Evolutionary conservation across 2,888 invertebrate species (phyloP).

Genomic region (Hesperia comma): DNA sequence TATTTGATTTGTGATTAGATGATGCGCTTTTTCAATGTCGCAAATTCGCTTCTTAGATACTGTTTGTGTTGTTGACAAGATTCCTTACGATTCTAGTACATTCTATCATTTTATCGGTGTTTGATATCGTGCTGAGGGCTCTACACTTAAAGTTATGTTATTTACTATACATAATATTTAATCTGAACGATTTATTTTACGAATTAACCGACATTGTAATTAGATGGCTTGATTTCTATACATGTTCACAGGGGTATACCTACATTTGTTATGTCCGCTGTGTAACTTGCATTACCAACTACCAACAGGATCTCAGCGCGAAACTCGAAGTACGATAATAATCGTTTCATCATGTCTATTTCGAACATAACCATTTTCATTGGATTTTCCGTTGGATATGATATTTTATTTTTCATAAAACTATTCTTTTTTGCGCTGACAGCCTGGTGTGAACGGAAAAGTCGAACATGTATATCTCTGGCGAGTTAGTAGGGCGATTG

Average conservation of each 20-base stretch:
- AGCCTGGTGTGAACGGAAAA: not conserved
- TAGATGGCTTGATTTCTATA: not conserved
- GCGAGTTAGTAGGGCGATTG: not conserved
- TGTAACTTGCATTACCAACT: slow-evolving; percentile 6
- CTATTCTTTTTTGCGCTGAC: not conserved
- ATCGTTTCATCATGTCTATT: too few relatives aligned
- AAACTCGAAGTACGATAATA: not conserved
- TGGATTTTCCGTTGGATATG: not conserved
- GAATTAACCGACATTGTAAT: not conserved
- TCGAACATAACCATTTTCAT: not conserved
- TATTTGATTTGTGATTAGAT: slow-evolving; percentile 9
- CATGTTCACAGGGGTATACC: slow-evolving; percentile 5
- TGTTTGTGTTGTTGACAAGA: not conserved
- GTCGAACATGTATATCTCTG: not conserved
- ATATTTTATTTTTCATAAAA: too few relatives aligned
- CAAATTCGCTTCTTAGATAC: slow-evolving; percentile 7
- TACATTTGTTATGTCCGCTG: not conserved
- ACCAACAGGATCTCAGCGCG: not conserved
- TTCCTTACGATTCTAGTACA: not conserved
- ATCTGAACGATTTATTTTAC: too few relatives aligned
- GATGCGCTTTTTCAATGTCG: slow-evolving; percentile 21
- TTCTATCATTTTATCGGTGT: too few relatives aligned
- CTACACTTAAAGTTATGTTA: not conserved
- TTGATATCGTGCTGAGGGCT: too few relatives aligned
- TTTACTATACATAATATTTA: not conserved